These are phyloP conservation scores for Cyclopterus lumpus DNA, from an alignment of 2,797 vertebrate species.

Conservation along the genomic window DNA sequence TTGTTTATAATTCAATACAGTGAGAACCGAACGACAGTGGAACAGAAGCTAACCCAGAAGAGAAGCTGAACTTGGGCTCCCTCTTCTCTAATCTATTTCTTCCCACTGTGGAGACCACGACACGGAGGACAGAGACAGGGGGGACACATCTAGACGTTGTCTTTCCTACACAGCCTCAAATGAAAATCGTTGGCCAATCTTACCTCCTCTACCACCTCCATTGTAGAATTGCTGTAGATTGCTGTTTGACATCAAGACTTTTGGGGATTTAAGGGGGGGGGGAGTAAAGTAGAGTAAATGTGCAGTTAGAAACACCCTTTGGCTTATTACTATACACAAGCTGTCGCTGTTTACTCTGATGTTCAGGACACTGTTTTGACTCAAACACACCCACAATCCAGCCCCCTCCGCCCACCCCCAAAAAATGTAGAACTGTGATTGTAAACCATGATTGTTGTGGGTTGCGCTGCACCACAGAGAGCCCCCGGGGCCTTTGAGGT, in stretches of 20 bases:
- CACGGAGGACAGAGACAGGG: constrained; percentile 71
- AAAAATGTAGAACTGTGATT: no score
- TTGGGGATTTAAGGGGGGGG: constrained; percentile 65
- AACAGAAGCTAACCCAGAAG: constrained; percentile 61
- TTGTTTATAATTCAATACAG: not conserved
- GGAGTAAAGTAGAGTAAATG: constrained; percentile 81
- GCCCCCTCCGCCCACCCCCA: no score
- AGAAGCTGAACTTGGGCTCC: constrained; percentile 20
- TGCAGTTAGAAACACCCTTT: constrained; percentile 79
- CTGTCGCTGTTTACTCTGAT: not conserved
- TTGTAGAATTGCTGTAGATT: constrained; percentile 89
- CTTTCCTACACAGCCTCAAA: constrained; percentile 58
- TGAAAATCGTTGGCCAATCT: constrained; percentile 73
- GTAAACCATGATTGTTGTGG: no score
- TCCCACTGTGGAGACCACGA: constrained; percentile 55
- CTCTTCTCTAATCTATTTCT: constrained; percentile 32
- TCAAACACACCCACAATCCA: not conserved
- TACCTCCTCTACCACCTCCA: constrained; percentile 91
- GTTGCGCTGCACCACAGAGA: no score
- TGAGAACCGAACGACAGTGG: constrained; percentile 38
- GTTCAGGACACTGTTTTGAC: not conserved
- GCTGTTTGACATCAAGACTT: constrained; percentile 88
- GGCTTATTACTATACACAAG: constrained; percentile 36
- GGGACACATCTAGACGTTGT: constrained; percentile 53
- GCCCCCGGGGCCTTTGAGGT: no score